Conservation (phyloP, 2,113 vertebrate species). For the Bujurquina vittata region DNA sequence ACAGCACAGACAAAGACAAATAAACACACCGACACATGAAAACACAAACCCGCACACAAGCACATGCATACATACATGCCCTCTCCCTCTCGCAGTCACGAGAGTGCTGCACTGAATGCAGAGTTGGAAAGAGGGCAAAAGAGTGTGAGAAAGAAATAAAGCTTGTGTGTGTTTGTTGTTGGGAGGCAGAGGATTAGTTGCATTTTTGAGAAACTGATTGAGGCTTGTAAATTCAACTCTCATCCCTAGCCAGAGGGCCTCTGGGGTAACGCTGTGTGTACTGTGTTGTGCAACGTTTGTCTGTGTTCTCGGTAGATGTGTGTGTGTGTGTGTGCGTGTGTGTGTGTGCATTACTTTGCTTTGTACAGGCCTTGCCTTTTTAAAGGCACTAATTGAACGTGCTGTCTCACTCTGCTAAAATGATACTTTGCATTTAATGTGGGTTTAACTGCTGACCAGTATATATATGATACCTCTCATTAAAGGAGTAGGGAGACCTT, state of each 20-base stretch:
- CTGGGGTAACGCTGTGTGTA: slow-evolving; percentile 37
- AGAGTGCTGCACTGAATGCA: slow-evolving; percentile 53
- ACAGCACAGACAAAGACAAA: slow-evolving; percentile 71
- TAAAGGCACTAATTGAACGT: not conserved
- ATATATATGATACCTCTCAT: not conserved
- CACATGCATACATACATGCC: slow-evolving; percentile 30
- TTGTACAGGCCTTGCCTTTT: slow-evolving; percentile 15
- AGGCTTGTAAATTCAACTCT: slow-evolving; percentile 67
- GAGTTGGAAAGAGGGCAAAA: slow-evolving; percentile 68
- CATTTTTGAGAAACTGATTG: slow-evolving; percentile 75
- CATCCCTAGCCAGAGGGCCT: slow-evolving; percentile 55
- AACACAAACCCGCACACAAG: not conserved
- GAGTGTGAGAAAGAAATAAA: slow-evolving; percentile 70
- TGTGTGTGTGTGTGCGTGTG: not conserved
- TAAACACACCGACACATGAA: slow-evolving; percentile 59
- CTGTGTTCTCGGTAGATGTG: slow-evolving; percentile 12
- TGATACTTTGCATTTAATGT: not conserved
- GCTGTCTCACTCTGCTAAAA: slow-evolving; percentile 33
- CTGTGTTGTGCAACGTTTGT: slow-evolving; percentile 43
- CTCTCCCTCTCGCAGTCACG: slow-evolving; percentile 8
- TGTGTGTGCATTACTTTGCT: slow-evolving; percentile 1
- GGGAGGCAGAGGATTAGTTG: slow-evolving; percentile 67
- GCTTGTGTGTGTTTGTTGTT: slow-evolving; percentile 54
- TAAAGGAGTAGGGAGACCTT: not conserved
- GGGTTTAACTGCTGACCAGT: not conserved